phyloP scores from a whole-genome alignment of 2,113 vertebrate species.

The Eleginops maclovinus region DNA sequence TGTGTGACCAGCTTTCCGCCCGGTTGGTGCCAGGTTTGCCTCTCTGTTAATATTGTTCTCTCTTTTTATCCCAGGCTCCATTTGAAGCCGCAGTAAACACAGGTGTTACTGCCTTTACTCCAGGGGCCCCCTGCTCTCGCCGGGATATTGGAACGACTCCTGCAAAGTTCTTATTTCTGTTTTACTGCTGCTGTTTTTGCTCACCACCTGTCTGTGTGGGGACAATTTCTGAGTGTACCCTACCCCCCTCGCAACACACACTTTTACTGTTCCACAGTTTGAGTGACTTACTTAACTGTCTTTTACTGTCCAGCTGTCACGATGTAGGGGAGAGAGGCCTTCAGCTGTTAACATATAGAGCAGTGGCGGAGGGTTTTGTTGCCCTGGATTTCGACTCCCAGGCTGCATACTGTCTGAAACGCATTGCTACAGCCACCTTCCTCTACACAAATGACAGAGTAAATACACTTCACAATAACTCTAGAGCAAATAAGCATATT shows the following conservation, averaged over 20 bases:
- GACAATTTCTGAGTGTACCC: neutral
- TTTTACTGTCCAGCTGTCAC: conserved; percentile 71
- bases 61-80: conserved; percentile 8
- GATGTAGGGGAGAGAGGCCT: conserved; percentile 14
- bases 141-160: conserved; percentile 36
- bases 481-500: neutral
- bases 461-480: neutral
- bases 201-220: conserved; percentile 53
- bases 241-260: neutral
- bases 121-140: conserved; percentile 9
- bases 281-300: conserved; percentile 46
- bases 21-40: conserved; percentile 37
- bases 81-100: conserved; percentile 64
- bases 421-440: no score
- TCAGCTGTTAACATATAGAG: conserved; percentile 65
- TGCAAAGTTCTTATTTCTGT: conserved; percentile 43
- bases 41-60: conserved; percentile 29
- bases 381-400: neutral
- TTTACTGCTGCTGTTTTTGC: conserved; percentile 36
- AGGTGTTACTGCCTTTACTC: conserved; percentile 53
- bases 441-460: neutral
- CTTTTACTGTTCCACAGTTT: conserved; percentile 13
- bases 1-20: conserved; percentile 47
- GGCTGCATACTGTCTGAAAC: neutral
- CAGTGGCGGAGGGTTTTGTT: neutral